phyloP scores from a whole-genome alignment of 2,113 vertebrate genomes.

The Phoxinus phoxinus region DNA sequence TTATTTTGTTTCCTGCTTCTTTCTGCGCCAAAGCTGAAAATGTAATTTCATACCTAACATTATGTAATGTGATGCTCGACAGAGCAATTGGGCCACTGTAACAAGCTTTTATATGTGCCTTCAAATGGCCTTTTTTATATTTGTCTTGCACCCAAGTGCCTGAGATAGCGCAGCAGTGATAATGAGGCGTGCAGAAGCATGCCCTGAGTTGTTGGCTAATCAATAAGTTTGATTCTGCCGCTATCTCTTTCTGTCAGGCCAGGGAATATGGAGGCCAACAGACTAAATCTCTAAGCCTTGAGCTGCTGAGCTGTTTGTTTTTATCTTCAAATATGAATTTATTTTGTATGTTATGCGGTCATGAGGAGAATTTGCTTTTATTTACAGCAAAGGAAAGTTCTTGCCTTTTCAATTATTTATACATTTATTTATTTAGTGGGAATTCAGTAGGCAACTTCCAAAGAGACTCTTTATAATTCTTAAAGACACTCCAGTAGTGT shows the following conservation, averaged over 20 bases:
- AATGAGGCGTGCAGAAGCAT: conserved; percentile 49
- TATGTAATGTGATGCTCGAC: neutral
- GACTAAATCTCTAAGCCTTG: conserved; percentile 40
- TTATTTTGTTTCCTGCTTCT: conserved; percentile 17
- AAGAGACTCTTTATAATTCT: neutral
- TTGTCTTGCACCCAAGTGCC: conserved; percentile 36
- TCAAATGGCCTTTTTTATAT: conserved; percentile 29
- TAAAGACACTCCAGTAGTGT: neutral
- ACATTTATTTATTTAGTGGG: conserved; percentile 15
- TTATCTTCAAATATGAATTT: conserved; percentile 39
- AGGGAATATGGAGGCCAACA: neutral
- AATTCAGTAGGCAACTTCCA: neutral
- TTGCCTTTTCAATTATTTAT: conserved; percentile 21
- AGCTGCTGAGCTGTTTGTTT: conserved; percentile 40
- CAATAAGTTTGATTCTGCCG: conserved; percentile 41
- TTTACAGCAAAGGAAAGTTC: conserved; percentile 33
- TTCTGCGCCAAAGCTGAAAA: neutral
- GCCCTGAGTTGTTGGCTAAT: conserved; percentile 42
- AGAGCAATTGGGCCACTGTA: conserved; percentile 13
- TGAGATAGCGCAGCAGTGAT: conserved; percentile 35
- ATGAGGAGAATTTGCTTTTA: conserved; percentile 17
- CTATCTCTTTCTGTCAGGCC: conserved; percentile 24
- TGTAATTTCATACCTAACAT: neutral
- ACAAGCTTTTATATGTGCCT: neutral
- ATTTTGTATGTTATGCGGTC: conserved; percentile 29